Evolutionary conservation across 2,797 vertebrate genomes (phyloP).

Genomic region (Periparus ater): DNA sequence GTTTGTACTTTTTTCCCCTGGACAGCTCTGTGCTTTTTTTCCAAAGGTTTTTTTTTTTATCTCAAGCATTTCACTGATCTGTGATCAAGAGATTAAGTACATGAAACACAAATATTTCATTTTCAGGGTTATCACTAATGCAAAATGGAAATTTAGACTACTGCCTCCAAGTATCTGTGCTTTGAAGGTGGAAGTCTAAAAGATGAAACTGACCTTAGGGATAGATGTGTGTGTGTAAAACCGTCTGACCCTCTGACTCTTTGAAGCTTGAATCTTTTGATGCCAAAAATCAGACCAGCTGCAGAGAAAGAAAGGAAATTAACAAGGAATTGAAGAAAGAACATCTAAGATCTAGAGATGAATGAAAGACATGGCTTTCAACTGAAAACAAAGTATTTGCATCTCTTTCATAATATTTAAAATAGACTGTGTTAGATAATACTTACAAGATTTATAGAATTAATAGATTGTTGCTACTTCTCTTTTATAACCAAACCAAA

Average conservation of each 20-base stretch:
- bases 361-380: neutral
- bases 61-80: neutral
- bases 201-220: neutral
- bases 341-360: neutral
- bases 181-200: neutral
- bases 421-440: neutral
- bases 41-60: neutral
- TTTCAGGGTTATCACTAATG: neutral
- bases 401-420: neutral
- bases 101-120: conserved; percentile 2
- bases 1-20: neutral
- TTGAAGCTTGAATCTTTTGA: neutral
- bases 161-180: neutral
- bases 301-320: neutral
- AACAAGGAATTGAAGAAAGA: neutral
- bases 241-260: neutral
- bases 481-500: neutral
- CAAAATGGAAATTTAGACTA: neutral
- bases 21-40: neutral
- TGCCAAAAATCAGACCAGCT: neutral
- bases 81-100: conserved; percentile 11
- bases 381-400: neutral
- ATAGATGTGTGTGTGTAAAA: neutral
- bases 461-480: neutral
- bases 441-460: neutral